Percentiles rank a stretch among this genome's conserved stretches.
Evolutionary conservation across 1,140 invertebrate genomes (phyloP).

Genomic region (Parasteatoda tepidariorum): DNA sequence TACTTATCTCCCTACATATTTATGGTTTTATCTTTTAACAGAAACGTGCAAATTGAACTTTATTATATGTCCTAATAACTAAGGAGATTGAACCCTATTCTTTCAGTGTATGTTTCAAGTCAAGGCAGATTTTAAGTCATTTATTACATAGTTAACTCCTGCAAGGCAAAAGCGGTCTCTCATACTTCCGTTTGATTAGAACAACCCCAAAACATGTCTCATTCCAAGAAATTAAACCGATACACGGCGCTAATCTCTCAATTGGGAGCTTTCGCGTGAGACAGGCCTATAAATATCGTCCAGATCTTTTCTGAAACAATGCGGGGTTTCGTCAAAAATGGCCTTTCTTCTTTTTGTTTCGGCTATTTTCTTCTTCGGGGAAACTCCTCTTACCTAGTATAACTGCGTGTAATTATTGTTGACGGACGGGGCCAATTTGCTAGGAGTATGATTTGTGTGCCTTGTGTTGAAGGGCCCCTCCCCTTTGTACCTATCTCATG

Average conservation of each 20-base stretch:
- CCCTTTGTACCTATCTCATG: not conserved
- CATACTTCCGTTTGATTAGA: too few relatives aligned
- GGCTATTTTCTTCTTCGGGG: not conserved
- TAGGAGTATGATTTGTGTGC: conserved; percentile 58
- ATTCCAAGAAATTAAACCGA: not conserved
- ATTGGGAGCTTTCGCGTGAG: conserved; percentile 37
- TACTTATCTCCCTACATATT: too few relatives aligned
- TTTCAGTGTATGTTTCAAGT: too few relatives aligned
- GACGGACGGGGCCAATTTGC: conserved; percentile 53
- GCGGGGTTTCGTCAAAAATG: not conserved
- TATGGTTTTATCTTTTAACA: too few relatives aligned
- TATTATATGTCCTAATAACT: too few relatives aligned
- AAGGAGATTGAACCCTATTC: too few relatives aligned
- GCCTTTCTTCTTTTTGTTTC: not conserved
- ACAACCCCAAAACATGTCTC: not conserved
- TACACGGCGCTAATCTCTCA: conserved; percentile 4
- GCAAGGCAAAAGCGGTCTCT: too few relatives aligned
- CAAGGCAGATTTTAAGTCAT: too few relatives aligned
- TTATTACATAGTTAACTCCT: too few relatives aligned
- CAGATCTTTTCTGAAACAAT: conserved; percentile 33
- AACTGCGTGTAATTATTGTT: conserved; percentile 61
- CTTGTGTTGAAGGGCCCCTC: conserved; percentile 36
- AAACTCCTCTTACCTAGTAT: conserved; percentile 38
- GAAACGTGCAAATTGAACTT: too few relatives aligned
- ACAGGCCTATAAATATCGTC: conserved; percentile 42